Evolutionary conservation across 37 sponge, comb jelly and placozoan genomes (phyloP).

Genomic region (Cliona cf. orientalis): DNA sequence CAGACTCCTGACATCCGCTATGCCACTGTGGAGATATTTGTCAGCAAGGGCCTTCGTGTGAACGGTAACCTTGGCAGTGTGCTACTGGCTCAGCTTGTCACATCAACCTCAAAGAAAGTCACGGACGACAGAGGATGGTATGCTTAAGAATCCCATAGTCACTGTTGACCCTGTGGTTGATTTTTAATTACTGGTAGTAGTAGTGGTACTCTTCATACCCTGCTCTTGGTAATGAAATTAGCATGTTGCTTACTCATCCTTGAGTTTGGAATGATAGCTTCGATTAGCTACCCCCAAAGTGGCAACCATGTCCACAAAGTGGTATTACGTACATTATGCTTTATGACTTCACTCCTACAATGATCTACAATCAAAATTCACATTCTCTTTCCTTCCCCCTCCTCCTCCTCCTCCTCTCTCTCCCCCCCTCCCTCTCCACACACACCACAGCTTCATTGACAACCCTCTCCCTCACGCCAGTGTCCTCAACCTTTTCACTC

Average conservation of each 20-base stretch:
- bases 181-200: no score
- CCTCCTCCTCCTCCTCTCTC: slow-evolving; percentile 1
- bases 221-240: no score
- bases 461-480: slow-evolving; percentile 34
- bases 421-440: not conserved
- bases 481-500: slow-evolving; percentile 63
- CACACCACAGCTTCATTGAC: slow-evolving; percentile 68
- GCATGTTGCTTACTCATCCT: no score
- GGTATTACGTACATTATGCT: no score
- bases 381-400: not conserved
- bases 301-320: no score
- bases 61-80: slow-evolving; percentile 55
- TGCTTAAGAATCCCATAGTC: slow-evolving; percentile 26
- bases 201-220: no score
- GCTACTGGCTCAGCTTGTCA: slow-evolving; percentile 39
- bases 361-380: not conserved
- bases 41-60: slow-evolving; percentile 49
- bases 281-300: no score
- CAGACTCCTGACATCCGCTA: slow-evolving; percentile 38
- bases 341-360: not conserved
- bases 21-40: slow-evolving; percentile 65
- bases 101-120: slow-evolving; percentile 24
- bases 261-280: no score
- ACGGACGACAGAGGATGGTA: slow-evolving; percentile 71
- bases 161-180: no score